A percentile compares a stretch with the other conserved stretches of the same genome.
Evolutionary conservation across 1,140 invertebrate species (phyloP).

Genomic region (Drosophila leontia): DNA sequence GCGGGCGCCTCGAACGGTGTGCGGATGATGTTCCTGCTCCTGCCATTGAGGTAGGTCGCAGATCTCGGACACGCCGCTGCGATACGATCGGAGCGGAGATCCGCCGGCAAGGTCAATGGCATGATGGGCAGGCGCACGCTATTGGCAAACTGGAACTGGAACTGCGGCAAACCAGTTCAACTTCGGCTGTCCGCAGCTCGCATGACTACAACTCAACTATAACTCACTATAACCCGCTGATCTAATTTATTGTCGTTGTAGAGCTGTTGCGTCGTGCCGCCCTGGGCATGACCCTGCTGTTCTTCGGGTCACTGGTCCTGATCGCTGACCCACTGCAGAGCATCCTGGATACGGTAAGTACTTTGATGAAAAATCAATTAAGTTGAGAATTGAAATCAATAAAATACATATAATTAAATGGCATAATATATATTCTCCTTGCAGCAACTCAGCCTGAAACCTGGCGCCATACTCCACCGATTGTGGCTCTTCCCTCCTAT

Average conservation of each 20-base stretch:
- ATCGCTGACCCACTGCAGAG: conserved; percentile 86
- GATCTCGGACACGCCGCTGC: conserved; percentile 55
- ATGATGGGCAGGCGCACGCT: conserved; percentile 58
- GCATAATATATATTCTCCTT: not conserved
- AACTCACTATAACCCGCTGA: conserved; percentile 59
- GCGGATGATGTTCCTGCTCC: conserved; percentile 48
- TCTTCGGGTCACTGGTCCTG: conserved; percentile 85
- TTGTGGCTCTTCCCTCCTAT: conserved; percentile 90
- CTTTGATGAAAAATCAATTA: not conserved
- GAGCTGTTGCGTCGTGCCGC: conserved; percentile 74
- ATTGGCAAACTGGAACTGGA: conserved; percentile 59
- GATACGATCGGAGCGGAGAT: conserved; percentile 14
- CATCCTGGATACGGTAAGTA: conserved; percentile 85
- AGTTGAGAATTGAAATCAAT: not conserved
- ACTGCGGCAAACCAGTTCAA: conserved; percentile 66
- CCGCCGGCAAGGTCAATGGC: conserved; percentile 61
- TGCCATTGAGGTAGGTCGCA: conserved; percentile 79
- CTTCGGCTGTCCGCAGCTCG: conserved; percentile 57
- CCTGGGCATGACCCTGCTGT: conserved; percentile 81
- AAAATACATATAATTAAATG: not conserved
- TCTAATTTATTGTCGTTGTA: conserved; percentile 66
- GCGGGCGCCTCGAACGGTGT: conserved; percentile 10
- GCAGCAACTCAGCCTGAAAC: conserved; percentile 86
- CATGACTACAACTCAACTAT: conserved; percentile 36
- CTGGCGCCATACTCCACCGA: conserved; percentile 87